Conservation (phyloP, 1,140 invertebrate genomes). For the Eurosta solidaginis region DNA sequence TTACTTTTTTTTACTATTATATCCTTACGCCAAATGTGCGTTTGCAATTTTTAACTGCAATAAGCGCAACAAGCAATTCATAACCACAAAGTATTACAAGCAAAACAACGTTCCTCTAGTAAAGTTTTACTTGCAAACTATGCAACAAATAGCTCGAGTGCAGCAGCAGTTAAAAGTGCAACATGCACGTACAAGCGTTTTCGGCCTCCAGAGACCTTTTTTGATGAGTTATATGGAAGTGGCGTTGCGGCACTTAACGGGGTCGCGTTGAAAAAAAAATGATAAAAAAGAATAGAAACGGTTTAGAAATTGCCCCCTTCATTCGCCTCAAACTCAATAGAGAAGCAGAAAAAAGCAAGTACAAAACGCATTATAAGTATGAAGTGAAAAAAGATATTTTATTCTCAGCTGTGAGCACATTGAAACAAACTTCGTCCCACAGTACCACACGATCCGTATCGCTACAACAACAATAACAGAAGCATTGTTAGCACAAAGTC, state of each 20-base stretch:
- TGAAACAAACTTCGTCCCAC: too few relatives aligned
- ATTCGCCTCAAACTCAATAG: not conserved
- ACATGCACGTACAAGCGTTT: not conserved
- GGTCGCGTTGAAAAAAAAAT: not conserved
- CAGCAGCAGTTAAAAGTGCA: not conserved
- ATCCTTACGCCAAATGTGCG: not conserved
- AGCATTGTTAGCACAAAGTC: too few relatives aligned
- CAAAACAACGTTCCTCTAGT: not conserved
- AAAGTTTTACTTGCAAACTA: not conserved
- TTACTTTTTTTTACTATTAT: not conserved
- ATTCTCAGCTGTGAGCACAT: too few relatives aligned
- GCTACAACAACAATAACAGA: too few relatives aligned
- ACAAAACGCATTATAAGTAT: too few relatives aligned
- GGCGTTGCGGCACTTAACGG: not conserved
- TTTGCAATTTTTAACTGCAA: slow-evolving; percentile 15
- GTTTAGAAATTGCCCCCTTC: not conserved
- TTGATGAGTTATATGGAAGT: slow-evolving; percentile 20
- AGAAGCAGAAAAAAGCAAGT: not conserved
- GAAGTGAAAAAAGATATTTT: too few relatives aligned
- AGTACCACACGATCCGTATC: too few relatives aligned
- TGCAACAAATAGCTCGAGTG: not conserved
- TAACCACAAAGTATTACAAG: not conserved
- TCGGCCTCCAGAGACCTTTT: not conserved
- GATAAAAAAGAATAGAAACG: not conserved
- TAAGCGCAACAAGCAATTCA: slow-evolving; percentile 18